Evolutionary conservation across 2,797 vertebrate species (phyloP).

Genomic region (Todus mexicanus): DNA sequence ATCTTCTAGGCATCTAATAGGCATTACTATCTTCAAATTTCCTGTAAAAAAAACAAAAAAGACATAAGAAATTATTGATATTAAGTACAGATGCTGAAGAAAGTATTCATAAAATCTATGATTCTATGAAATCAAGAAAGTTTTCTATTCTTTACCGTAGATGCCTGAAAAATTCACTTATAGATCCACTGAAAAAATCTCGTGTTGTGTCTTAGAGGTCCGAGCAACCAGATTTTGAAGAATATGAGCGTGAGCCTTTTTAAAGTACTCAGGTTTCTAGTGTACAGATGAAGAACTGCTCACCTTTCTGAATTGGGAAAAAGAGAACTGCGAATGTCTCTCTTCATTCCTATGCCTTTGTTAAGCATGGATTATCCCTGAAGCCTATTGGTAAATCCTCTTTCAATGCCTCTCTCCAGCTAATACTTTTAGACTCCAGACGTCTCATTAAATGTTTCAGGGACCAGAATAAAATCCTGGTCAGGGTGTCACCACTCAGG

Average conservation of each 20-base stretch:
- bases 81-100: background rate
- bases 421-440: slow-evolving; percentile 21
- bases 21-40: slow-evolving; percentile 70
- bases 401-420: slow-evolving; percentile 15
- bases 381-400: slow-evolving; percentile 38
- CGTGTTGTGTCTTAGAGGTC: background rate
- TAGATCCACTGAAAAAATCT: background rate
- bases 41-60: slow-evolving; percentile 55
- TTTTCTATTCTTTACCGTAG: background rate
- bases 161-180: background rate
- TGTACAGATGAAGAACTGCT: background rate
- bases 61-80: background rate
- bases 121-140: too few relatives aligned
- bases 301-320: background rate
- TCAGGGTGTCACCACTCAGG: background rate
- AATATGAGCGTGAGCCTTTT: background rate
- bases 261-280: background rate
- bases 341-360: slow-evolving; percentile 6
- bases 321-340: slow-evolving; percentile 3
- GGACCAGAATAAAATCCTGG: background rate
- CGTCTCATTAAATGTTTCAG: slow-evolving; percentile 9
- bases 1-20: slow-evolving; percentile 58
- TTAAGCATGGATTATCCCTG: slow-evolving; percentile 46
- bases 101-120: too few relatives aligned
- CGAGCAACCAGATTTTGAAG: background rate